Evolutionary conservation across 2,113 vertebrate genomes (phyloP), one percentile per base, ranked within the genome.

Genomic region (Benitochromis conjunctus): DNA sequence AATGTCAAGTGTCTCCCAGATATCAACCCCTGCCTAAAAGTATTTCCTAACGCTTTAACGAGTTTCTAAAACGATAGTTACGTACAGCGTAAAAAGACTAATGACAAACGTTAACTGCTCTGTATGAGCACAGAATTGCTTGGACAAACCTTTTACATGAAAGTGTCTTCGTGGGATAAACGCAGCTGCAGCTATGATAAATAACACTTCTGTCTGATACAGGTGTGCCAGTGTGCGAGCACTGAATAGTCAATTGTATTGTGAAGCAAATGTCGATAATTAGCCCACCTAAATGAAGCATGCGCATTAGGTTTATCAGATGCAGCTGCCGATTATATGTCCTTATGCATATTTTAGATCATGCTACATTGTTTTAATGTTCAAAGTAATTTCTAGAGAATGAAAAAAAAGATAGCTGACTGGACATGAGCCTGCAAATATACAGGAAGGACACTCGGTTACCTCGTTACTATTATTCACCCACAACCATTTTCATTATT

Each of bases 261-360:
- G 60, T 88, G 18, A 90, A 24, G 74, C 86, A 89, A 83, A 90
- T 91, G 36, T 54, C 19, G 2, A 53, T 88, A 89, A 92, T 83
- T 81, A 48, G 24, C n/a, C 79, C 53, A 56, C 31, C 10, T 18
- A 78, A 86, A 77, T 77, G 4, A 77, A 74, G 18, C n/a, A 34
- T 24, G 84, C 48, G 26, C 4, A 53, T 82, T 82, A 80, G 6
- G 12, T 79, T 11, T 18, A 71, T 80, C 29, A 62, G 79, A n/a
- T 9, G 24, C 21, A 48, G 38, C 55, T 76, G 46, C 69, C 48
- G 43, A 31, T 76, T 51, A 76, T 8, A 51, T 31, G 26, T 31
- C 16, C 26, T 76, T 76, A 51, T 31, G n/a, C 34, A 3, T 11
- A 36, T 60, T 79, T 77, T 12, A 54, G 12, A 80, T 80, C 36